Evolutionary conservation across 2,113 vertebrate genomes (phyloP).

Genomic region (Epinephelus lanceolatus): DNA sequence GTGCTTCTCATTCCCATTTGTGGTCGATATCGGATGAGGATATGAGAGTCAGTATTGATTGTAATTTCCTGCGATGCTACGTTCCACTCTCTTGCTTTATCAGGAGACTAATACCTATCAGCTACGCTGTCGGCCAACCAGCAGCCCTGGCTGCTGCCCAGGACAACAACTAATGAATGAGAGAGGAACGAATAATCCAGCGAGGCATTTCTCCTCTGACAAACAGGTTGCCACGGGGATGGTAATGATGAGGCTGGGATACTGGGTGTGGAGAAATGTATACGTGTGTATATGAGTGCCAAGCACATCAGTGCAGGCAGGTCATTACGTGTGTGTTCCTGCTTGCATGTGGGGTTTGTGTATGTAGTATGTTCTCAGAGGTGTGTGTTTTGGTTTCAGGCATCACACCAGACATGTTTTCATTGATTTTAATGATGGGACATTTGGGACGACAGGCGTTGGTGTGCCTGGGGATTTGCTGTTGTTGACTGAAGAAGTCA

Average conservation of each 20-base stretch:
- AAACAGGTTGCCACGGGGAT: constrained; percentile 60
- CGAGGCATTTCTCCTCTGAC: constrained; percentile 62
- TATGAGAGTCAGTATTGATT: constrained; percentile 83
- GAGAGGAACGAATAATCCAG: constrained; percentile 68
- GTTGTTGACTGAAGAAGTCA: constrained; percentile 39
- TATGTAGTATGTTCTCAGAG: not conserved
- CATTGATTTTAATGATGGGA: constrained; percentile 49
- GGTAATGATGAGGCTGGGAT: constrained; percentile 54
- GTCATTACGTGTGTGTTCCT: constrained; percentile 6
- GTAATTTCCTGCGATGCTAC: constrained; percentile 78
- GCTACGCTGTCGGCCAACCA: constrained; percentile 60
- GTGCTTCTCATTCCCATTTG: constrained; percentile 52
- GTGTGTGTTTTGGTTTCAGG: not conserved
- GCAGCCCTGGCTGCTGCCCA: constrained; percentile 54
- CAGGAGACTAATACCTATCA: constrained; percentile 80
- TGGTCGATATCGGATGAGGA: constrained; percentile 76
- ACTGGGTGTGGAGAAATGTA: constrained; percentile 26
- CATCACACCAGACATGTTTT: constrained; percentile 1
- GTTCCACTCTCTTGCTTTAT: constrained; percentile 78
- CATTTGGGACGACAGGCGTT: constrained; percentile 10
- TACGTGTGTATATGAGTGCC: not conserved
- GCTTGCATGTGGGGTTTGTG: not conserved
- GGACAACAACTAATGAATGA: constrained; percentile 71
- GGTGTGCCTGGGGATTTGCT: constrained; percentile 40
- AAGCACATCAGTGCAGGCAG: not conserved